Conservation (phyloP, 64 coral and sea anemone genomes). For the Anthopleura sola region DNA sequence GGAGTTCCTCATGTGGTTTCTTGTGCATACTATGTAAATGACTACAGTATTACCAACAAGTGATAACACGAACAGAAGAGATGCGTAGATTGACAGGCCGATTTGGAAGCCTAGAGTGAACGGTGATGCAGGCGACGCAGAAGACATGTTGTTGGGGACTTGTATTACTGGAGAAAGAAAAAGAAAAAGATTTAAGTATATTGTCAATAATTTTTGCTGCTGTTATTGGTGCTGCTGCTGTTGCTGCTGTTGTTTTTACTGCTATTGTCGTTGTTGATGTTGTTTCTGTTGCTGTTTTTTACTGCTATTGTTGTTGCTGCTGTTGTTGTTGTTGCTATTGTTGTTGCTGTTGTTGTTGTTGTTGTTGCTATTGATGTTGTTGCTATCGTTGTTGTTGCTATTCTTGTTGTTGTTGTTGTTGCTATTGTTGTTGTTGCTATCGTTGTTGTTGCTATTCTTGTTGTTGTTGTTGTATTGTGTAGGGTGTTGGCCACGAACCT, state of each 20-base stretch:
- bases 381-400: too few species aligned
- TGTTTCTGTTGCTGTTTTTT: too few species aligned
- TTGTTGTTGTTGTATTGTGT: background rate
- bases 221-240: too few species aligned
- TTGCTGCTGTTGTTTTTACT: too few species aligned
- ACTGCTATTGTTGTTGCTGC: too few species aligned
- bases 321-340: too few species aligned
- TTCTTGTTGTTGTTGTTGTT: background rate
- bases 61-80: conserved; percentile 51
- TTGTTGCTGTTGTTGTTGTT: too few species aligned
- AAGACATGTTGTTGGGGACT: background rate
- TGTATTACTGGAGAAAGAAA: background rate
- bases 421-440: background rate
- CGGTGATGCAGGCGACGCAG: background rate
- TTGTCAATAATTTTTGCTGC: too few species aligned
- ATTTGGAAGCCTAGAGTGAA: conserved; percentile 26
- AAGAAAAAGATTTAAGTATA: background rate
- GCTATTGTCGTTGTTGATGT: too few species aligned
- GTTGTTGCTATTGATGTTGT: too few species aligned
- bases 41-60: conserved; percentile 63
- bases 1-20: conserved; percentile 68
- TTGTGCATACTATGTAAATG: conserved; percentile 55
- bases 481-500: background rate
- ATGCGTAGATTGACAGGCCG: conserved; percentile 31
- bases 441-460: background rate